phyloP scores from a whole-genome alignment of 2,797 vertebrate genomes.

The Melopsittacus undulatus region DNA sequence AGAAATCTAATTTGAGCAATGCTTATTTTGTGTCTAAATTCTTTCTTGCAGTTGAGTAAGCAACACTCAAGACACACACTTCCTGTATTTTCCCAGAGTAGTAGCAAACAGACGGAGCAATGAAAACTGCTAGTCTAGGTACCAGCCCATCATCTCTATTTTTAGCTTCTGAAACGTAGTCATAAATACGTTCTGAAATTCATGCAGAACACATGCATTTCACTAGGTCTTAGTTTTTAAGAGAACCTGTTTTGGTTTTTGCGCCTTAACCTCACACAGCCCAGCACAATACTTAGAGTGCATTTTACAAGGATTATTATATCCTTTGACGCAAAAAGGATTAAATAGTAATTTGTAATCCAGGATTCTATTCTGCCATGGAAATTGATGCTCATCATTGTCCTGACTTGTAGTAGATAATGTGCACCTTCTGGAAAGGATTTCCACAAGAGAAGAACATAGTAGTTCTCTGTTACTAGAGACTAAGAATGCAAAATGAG shows the following conservation, averaged over 20 bases:
- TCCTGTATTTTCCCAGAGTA: neutral
- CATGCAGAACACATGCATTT: neutral
- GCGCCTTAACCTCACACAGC: conserved; percentile 23
- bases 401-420: conserved; percentile 37
- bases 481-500: conserved; percentile 41
- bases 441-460: conserved; percentile 13
- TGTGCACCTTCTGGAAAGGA: conserved; percentile 58
- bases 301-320: conserved; percentile 62
- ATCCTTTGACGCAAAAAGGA: conserved; percentile 69
- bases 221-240: neutral
- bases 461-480: conserved; percentile 16
- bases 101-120: neutral
- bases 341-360: conserved; percentile 69
- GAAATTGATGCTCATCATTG: conserved; percentile 61
- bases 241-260: conserved; percentile 25
- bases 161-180: neutral
- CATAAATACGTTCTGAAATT: conserved; percentile 3
- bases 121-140: neutral
- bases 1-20: neutral
- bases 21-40: neutral
- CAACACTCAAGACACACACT: neutral
- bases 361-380: conserved; percentile 38
- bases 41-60: neutral
- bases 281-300: conserved; percentile 53
- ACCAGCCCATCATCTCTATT: neutral